Conservation (phyloP, 2,888 invertebrate genomes). For the Hipparchia semele region DNA sequence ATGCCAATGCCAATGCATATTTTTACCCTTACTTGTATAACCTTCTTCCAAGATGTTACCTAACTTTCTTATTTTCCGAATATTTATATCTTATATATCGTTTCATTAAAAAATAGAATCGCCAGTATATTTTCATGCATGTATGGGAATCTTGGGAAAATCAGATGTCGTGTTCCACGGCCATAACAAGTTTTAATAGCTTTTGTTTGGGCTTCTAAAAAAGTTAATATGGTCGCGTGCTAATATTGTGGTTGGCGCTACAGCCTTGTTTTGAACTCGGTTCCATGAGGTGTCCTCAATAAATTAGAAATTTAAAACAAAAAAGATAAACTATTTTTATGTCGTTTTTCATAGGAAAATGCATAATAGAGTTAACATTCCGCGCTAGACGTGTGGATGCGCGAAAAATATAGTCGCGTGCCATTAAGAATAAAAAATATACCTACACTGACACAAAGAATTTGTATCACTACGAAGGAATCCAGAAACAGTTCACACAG, state of each 20-base stretch:
- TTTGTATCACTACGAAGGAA: too few relatives aligned
- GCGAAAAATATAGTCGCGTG: too few relatives aligned
- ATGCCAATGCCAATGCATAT: too few relatives aligned
- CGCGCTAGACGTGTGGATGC: too few relatives aligned
- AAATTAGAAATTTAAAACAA: background rate
- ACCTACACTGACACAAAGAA: too few relatives aligned
- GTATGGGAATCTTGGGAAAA: background rate
- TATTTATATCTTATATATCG: too few relatives aligned
- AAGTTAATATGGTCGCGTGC: slow-evolving; percentile 24
- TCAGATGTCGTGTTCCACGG: slow-evolving; percentile 24
- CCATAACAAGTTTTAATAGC: slow-evolving; percentile 31
- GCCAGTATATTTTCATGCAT: background rate
- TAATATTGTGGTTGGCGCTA: slow-evolving; percentile 27
- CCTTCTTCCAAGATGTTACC: too few relatives aligned
- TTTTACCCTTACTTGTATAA: background rate
- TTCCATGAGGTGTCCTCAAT: slow-evolving; percentile 3
- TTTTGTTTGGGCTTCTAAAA: slow-evolving; percentile 31
- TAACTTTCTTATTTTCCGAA: too few relatives aligned
- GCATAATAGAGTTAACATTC: too few relatives aligned
- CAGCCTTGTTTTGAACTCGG: slow-evolving; percentile 12
- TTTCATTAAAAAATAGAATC: background rate
- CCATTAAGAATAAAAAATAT: too few relatives aligned
- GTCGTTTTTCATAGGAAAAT: too few relatives aligned
- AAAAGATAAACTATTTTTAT: background rate
- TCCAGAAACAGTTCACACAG: too few relatives aligned